These are phyloP conservation scores for Bombus sibiricus DNA, from an alignment of 1,140 invertebrate species.

Conservation along the genomic window DNA sequence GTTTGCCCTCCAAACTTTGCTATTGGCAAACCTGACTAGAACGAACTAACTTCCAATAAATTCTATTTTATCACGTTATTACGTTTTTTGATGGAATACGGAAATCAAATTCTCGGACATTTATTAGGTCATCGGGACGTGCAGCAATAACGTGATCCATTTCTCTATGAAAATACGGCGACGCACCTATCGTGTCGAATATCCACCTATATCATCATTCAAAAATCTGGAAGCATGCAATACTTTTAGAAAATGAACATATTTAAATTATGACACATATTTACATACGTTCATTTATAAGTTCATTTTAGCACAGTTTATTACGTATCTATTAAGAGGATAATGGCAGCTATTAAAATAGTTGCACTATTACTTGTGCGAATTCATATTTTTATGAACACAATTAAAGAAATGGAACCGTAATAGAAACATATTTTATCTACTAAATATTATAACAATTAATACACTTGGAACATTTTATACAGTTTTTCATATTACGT, in stretches of 20 bases:
- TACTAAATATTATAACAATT: no score
- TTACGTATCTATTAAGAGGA: background rate
- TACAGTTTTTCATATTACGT: no score
- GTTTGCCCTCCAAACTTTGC: background rate
- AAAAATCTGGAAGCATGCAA: background rate
- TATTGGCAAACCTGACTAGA: background rate
- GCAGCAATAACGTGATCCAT: constrained; percentile 17
- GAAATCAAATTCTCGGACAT: background rate
- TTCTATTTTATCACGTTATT: background rate
- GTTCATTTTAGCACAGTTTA: background rate
- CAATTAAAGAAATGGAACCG: no score
- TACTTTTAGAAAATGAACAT: background rate
- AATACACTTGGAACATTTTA: no score
- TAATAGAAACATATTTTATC: no score
- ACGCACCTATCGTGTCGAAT: background rate
- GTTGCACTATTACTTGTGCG: no score
- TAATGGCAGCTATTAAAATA: no score
- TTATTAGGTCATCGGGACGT: constrained; percentile 26
- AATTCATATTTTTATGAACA: no score
- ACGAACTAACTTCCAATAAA: background rate
- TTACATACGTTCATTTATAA: no score
- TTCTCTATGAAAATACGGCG: background rate
- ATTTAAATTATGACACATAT: background rate
- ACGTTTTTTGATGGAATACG: background rate
- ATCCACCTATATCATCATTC: background rate